phyloP scores from a whole-genome alignment of 2,797 vertebrate species.

The Spinibarbus caldwelli region DNA sequence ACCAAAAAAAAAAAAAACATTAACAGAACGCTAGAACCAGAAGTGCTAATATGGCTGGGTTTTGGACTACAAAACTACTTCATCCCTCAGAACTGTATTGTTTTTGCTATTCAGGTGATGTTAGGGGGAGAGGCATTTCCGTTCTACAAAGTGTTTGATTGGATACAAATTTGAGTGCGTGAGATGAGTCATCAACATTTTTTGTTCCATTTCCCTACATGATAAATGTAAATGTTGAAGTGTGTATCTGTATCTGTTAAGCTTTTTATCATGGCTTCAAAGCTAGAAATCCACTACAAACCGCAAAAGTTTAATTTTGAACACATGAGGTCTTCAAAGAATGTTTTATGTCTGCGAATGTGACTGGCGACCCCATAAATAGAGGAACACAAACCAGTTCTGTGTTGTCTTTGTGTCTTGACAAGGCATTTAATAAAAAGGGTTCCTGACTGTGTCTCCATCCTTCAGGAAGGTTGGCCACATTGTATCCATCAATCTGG shows the following conservation, averaged over 20 bases:
- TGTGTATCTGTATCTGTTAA: neutral
- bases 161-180: neutral
- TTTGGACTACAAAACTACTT: neutral
- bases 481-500: slow-evolving; percentile 78
- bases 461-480: slow-evolving; percentile 76
- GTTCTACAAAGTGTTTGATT: neutral
- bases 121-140: neutral
- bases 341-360: slow-evolving; percentile 14
- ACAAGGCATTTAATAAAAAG: slow-evolving; percentile 77
- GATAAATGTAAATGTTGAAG: slow-evolving; percentile 1
- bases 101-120: neutral
- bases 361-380: slow-evolving; percentile 43
- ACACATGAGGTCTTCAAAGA: neutral
- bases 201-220: neutral
- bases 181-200: neutral
- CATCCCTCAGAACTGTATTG: neutral
- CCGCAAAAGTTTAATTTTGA: neutral
- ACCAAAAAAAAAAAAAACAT: neutral
- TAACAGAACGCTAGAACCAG: too few relatives aligned
- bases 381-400: slow-evolving; percentile 54
- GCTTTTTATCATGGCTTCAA: neutral
- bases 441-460: slow-evolving; percentile 68
- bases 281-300: neutral
- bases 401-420: slow-evolving; percentile 66
- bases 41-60: neutral